Percentiles rank a stretch among this genome's conserved stretches.
Evolutionary conservation across 2,888 invertebrate genomes (phyloP).

Genomic region (Drosophila pseudotalamancana): DNA sequence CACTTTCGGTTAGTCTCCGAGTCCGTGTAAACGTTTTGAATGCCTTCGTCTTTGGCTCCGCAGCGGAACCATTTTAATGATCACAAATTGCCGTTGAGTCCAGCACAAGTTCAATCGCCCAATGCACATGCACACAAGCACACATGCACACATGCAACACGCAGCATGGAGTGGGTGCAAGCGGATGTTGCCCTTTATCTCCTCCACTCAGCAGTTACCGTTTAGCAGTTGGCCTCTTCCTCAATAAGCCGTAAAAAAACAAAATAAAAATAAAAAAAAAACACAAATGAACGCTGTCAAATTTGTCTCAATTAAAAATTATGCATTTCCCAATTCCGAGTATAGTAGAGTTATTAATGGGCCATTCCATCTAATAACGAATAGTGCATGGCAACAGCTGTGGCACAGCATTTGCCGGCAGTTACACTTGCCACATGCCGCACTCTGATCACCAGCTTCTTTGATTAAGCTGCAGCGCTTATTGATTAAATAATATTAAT

Average conservation of each 20-base stretch:
- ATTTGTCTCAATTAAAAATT: conserved; percentile 43
- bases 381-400: conserved; percentile 38
- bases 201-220: conserved; percentile 6
- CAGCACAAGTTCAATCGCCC: conserved; percentile 49
- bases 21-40: conserved; percentile 34
- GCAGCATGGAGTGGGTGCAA: conserved; percentile 29
- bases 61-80: conserved; percentile 74
- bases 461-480: conserved; percentile 4
- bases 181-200: conserved; percentile 68
- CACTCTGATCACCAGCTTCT: not conserved
- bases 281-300: conserved; percentile 62
- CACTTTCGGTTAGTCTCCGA: conserved; percentile 48
- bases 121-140: conserved; percentile 58
- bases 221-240: conserved; percentile 24
- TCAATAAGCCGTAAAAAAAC: conserved; percentile 29
- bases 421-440: conserved; percentile 19
- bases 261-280: too few relatives aligned
- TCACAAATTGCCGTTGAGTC: conserved; percentile 63
- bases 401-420: not conserved
- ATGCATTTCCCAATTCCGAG: conserved; percentile 35
- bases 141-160: too few relatives aligned
- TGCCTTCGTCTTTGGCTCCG: conserved; percentile 17
- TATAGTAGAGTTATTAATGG: conserved; percentile 42
- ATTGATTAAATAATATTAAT: too few relatives aligned
- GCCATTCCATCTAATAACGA: conserved; percentile 3